Evolutionary conservation across 2,888 invertebrate genomes (phyloP).

Genomic region (Muschampia plurimacula): DNA sequence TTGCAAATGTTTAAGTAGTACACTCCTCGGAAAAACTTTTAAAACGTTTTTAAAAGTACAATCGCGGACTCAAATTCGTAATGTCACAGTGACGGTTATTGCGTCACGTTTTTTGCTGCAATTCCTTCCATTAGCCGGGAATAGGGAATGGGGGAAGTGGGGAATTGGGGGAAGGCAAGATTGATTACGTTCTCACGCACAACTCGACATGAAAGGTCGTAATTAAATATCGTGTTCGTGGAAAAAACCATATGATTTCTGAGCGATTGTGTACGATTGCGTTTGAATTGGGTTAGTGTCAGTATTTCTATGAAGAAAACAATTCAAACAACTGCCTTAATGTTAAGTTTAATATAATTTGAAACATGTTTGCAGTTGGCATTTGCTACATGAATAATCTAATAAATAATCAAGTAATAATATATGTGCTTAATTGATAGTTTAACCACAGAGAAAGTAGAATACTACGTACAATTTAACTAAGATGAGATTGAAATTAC

Average conservation of each 20-base stretch:
- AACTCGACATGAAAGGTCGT: conserved; percentile 42
- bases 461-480: no score
- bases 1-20: no score
- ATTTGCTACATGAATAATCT: no score
- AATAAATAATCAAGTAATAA: no score
- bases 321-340: no score
- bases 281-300: not conserved
- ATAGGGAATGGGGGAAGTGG: not conserved
- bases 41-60: conserved; percentile 15
- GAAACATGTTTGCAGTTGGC: no score
- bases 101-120: conserved; percentile 45
- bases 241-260: conserved; percentile 29
- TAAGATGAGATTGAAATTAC: no score
- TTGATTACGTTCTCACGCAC: conserved; percentile 46
- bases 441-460: no score
- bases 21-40: not conserved
- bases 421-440: no score
- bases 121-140: conserved; percentile 43
- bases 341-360: no score
- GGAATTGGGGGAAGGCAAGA: conserved; percentile 34
- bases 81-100: conserved; percentile 43
- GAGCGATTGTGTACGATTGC: conserved; percentile 27
- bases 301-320: no score
- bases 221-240: conserved; percentile 43
- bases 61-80: conserved; percentile 21